Evolutionary conservation across 2,113 vertebrate genomes (phyloP).

Genomic region (Corvus moneduloides): DNA sequence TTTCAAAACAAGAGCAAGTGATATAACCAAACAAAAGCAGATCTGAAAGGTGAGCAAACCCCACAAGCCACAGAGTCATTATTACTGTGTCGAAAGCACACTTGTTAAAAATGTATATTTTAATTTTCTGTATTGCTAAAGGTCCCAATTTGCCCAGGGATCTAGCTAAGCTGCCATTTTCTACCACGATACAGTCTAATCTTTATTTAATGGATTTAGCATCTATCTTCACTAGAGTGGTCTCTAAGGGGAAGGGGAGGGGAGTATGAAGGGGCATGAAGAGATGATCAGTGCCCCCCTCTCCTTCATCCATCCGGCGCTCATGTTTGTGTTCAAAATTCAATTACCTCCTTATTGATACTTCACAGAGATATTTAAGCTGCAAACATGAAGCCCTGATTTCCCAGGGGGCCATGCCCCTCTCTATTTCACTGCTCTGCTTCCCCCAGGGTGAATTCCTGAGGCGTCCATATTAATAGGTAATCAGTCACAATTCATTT

Average conservation of each 20-base stretch:
- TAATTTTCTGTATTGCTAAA: constrained; percentile 82
- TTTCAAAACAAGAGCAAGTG: constrained; percentile 70
- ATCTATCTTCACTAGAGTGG: constrained; percentile 91
- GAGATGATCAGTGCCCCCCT: constrained; percentile 82
- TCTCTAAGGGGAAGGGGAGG: constrained; percentile 82
- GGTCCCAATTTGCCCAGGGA: constrained; percentile 78
- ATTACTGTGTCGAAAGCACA: constrained; percentile 67
- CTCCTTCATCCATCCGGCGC: constrained; percentile 87
- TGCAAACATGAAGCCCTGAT: constrained; percentile 99
- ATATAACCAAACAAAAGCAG: constrained; percentile 73
- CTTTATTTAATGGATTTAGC: constrained; percentile 99
- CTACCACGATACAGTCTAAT: constrained; percentile 90
- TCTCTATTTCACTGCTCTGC: constrained; percentile 98
- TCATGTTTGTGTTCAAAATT: constrained; percentile 99
- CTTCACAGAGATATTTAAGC: constrained; percentile 99
- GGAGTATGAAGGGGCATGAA: constrained; percentile 80
- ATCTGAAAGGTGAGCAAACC: constrained; percentile 69
- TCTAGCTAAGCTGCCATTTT: constrained; percentile 87
- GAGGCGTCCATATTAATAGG: constrained; percentile 99
- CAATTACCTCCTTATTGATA: constrained; percentile 99
- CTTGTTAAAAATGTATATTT: constrained; percentile 88
- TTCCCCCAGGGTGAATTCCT: constrained; percentile 91
- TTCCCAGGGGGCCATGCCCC: constrained; percentile 98
- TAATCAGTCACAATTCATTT: constrained; percentile 99
- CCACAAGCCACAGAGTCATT: constrained; percentile 62